Base-by-base conservation (phyloP, 2,797 vertebrate genomes). In the Huso huso region DNA sequence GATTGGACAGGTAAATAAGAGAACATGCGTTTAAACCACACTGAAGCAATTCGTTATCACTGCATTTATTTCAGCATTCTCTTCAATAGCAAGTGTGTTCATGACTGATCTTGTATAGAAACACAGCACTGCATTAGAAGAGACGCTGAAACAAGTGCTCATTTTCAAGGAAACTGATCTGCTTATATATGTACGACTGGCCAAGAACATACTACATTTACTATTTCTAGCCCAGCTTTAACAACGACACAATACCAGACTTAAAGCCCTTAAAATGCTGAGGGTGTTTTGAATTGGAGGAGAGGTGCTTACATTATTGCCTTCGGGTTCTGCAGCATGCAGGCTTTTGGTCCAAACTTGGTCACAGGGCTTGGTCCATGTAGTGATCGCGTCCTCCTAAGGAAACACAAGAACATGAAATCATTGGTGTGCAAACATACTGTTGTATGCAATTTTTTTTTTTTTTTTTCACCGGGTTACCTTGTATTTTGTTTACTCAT, bases 351-450 rank as follows among this genome's bases (percentile, higher is more conserved):
- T 84, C 96, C 96, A 61, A 99, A 99, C 0, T 94, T 98, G 68
- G 96, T 98, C 81, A 98, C 95, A 4, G 96, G 96, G 86, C 93
- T 94, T 57, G 96, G 96, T 87, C 96, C 96, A 18, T 99, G 96
- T 74, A 99, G 89, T 11, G 94, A 97, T 75, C 95, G 92, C 0
- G 86, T 93, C 78, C 95, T 93, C 89, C 96, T 99, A 68, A 61
- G 79, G 79, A 10, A 79, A 1, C 74, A 10, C n/a, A 67, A 3
- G 2, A 10, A 73, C 6, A 72, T 12, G 69, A 51, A 51, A 12
- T 50, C 15, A 65, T 18, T 50, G 1, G 23, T 2, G 37, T 64
- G 61, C 6, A 12, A 48, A 55, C 6, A 6, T 0, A 0, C 18
- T 18, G 23, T 37, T 18, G 15, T 18, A 18, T 18, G 15, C 15